A percentile compares a stretch with the other conserved stretches of the same genome.
phyloP scores from a whole-genome alignment of 2,113 vertebrate species.

The Lophotis ruficrista region DNA sequence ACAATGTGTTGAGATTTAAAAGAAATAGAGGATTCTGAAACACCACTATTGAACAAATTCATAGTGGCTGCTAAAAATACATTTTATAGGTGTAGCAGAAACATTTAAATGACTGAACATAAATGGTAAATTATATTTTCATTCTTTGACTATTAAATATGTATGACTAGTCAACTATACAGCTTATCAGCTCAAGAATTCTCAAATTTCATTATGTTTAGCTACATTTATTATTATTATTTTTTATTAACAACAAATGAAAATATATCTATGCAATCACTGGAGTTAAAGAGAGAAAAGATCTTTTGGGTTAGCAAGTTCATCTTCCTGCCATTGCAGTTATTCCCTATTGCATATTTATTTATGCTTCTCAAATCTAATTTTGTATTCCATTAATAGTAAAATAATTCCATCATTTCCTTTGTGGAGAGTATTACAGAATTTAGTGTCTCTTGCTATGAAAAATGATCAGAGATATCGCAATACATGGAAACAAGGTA shows the following conservation, averaged over 20 bases:
- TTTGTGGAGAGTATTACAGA: neutral
- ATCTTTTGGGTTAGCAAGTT: neutral
- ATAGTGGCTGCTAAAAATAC: neutral
- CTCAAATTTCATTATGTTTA: neutral
- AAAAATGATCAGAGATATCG: neutral
- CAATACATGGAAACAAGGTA: neutral
- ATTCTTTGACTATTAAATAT: slow-evolving; percentile 28
- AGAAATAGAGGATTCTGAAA: neutral
- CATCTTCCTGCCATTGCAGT: neutral
- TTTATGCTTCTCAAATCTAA: slow-evolving; percentile 16
- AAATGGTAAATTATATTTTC: neutral
- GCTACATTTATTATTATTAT: neutral
- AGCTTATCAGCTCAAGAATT: slow-evolving; percentile 9
- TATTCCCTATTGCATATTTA: slow-evolving; percentile 34
- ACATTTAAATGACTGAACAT: neutral
- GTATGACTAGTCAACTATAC: neutral
- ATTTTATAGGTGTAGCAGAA: neutral
- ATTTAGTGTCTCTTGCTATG: neutral
- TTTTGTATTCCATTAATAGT: slow-evolving; percentile 26
- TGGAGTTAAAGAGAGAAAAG: neutral
- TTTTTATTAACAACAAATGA: slow-evolving; percentile 18
- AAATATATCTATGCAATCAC: slow-evolving; percentile 28
- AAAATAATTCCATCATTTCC: slow-evolving; percentile 13
- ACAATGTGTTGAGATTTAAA: neutral
- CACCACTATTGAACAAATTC: neutral